Evolutionary conservation across 35 echinoderm and acorn worm species (phyloP).

Genomic region (Holothuria glaberrima): DNA sequence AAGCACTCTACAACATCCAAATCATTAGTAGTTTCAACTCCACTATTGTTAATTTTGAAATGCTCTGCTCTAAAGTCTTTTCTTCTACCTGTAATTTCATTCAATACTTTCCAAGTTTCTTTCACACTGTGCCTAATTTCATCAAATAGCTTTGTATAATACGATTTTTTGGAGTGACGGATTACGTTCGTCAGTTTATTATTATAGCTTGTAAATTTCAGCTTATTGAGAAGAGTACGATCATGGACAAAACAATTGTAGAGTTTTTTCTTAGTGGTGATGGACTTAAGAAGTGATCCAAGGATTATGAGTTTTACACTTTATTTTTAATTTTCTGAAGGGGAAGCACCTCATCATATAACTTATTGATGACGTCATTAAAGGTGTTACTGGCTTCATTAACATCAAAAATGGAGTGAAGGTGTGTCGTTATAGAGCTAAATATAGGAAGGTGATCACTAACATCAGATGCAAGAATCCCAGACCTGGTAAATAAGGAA

Average conservation of each 20-base stretch:
- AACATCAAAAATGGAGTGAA: no score
- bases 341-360: no score
- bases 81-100: background rate
- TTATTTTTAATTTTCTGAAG: no score
- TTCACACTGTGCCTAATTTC: background rate
- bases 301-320: background rate
- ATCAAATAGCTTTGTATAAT: background rate
- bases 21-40: background rate
- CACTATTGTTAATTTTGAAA: background rate
- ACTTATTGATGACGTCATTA: no score
- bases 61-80: background rate
- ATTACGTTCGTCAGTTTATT: background rate
- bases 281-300: slow-evolving; percentile 34
- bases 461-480: no score
- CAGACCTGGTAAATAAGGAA: no score
- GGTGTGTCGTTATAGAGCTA: no score
- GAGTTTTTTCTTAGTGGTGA: slow-evolving; percentile 7
- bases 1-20: slow-evolving; percentile 1
- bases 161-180: background rate
- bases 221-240: background rate
- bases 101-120: background rate
- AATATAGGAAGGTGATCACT: no score
- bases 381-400: no score
- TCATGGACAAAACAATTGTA: background rate
- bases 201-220: background rate